These are phyloP conservation scores for Merodon equestris DNA, from an alignment of 2,888 invertebrate species.

Conservation along the genomic window DNA sequence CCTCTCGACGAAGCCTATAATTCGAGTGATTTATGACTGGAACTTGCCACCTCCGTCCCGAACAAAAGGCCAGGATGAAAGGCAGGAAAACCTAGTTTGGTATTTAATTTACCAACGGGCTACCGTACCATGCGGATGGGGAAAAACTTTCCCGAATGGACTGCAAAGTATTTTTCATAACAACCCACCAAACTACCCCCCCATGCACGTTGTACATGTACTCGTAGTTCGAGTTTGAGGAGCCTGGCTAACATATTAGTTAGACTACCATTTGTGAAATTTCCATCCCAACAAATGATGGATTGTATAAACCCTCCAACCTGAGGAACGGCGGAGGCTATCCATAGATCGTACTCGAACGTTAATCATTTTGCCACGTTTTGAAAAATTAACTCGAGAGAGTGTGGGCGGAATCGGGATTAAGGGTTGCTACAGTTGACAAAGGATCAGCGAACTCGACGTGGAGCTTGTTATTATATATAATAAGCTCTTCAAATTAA, in stretches of 20 bases:
- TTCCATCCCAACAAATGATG: conserved; percentile 49
- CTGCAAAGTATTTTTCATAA: conserved; percentile 52
- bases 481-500: conserved; percentile 57
- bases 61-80: conserved; percentile 2
- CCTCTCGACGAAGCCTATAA: conserved; percentile 68
- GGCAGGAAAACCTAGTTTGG: conserved; percentile 7
- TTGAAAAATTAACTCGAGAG: neutral
- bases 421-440: conserved; percentile 24
- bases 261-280: conserved; percentile 62
- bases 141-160: conserved; percentile 39
- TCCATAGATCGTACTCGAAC: conserved; percentile 10
- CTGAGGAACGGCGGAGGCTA: neutral
- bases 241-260: conserved; percentile 60
- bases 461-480: conserved; percentile 3
- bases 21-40: conserved; percentile 63
- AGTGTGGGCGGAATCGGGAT: too few relatives aligned
- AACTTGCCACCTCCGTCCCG: neutral
- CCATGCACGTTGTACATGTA: neutral
- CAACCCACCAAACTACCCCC: conserved; percentile 16
- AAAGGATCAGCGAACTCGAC: conserved; percentile 17
- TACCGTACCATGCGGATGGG: conserved; percentile 4
- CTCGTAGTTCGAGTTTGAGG: too few relatives aligned
- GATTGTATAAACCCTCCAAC: conserved; percentile 45
- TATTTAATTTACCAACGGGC: conserved; percentile 47
- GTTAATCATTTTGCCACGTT: conserved; percentile 58